phyloP scores from a whole-genome alignment of 2,113 vertebrate genomes.

The Ceyx margarethae region DNA sequence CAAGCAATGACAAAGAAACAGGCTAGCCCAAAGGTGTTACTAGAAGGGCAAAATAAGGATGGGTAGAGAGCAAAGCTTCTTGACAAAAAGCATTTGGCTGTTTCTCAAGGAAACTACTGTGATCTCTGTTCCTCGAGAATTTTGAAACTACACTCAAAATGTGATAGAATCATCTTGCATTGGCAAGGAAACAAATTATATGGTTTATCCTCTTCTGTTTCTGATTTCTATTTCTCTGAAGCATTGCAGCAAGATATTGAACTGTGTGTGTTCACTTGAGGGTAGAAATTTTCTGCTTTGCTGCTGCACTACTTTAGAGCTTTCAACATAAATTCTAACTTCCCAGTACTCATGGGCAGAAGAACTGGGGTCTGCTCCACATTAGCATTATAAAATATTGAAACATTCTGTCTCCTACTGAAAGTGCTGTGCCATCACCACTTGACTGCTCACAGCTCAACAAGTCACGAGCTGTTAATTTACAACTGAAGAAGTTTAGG shows the following conservation, averaged over 20 bases:
- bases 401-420: neutral
- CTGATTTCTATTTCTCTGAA: neutral
- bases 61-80: neutral
- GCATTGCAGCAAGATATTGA: neutral
- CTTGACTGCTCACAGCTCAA: neutral
- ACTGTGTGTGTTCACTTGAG: neutral
- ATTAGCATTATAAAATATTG: neutral
- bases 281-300: neutral
- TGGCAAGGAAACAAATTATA: neutral
- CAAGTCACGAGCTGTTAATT: neutral
- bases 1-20: neutral
- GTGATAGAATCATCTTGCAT: neutral
- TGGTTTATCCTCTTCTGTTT: neutral
- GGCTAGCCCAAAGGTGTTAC: neutral
- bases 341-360: fast-evolving
- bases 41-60: neutral
- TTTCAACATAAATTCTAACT: neutral
- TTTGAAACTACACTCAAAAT: neutral
- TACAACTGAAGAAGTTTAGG: neutral
- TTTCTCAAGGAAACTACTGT: neutral
- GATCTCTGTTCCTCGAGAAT: neutral
- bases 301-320: neutral
- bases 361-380: neutral
- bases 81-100: neutral
- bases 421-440: neutral